Conservation (phyloP, 2,888 invertebrate genomes). For the Cenopis cana region DNA sequence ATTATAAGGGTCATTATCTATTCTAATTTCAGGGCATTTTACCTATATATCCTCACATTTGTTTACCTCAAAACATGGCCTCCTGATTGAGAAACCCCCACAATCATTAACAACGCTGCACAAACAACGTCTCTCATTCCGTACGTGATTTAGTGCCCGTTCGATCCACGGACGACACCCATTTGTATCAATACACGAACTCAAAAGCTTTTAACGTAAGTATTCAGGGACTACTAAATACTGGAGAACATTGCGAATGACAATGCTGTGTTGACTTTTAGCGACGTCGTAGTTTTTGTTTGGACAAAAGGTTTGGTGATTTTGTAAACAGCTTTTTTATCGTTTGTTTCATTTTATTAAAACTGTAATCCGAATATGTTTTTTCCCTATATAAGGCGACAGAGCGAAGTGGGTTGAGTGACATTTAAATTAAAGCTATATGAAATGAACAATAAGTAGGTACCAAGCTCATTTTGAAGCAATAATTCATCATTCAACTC, state of each 20-base stretch:
- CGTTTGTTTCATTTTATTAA: not conserved
- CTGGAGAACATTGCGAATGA: slow-evolving; percentile 49
- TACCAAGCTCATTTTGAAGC: not conserved
- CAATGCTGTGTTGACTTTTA: slow-evolving; percentile 31
- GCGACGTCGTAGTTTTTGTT: not conserved
- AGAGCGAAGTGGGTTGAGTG: not conserved
- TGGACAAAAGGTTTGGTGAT: not conserved
- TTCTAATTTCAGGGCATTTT: slow-evolving; percentile 19
- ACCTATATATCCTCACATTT: slow-evolving; percentile 18
- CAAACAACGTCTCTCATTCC: slow-evolving; percentile 33
- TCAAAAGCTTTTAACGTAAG: slow-evolving; percentile 76
- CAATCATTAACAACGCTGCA: slow-evolving; percentile 40
- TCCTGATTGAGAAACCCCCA: slow-evolving; percentile 39
- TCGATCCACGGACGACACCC: slow-evolving; percentile 67
- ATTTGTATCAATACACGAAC: slow-evolving; percentile 78
- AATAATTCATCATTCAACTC: not conserved
- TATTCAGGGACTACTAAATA: slow-evolving; percentile 62
- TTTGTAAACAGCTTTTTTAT: not conserved
- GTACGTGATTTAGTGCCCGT: slow-evolving; percentile 72
- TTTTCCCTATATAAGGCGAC: slow-evolving; percentile 4
- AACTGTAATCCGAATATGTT: not conserved
- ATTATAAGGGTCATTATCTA: slow-evolving; percentile 29
- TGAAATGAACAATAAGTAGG: not conserved
- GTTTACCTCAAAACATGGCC: slow-evolving; percentile 30
- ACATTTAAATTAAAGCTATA: too few relatives aligned